Conservation (phyloP, 2,888 invertebrate species). For the Diabrotica balteata region DNA sequence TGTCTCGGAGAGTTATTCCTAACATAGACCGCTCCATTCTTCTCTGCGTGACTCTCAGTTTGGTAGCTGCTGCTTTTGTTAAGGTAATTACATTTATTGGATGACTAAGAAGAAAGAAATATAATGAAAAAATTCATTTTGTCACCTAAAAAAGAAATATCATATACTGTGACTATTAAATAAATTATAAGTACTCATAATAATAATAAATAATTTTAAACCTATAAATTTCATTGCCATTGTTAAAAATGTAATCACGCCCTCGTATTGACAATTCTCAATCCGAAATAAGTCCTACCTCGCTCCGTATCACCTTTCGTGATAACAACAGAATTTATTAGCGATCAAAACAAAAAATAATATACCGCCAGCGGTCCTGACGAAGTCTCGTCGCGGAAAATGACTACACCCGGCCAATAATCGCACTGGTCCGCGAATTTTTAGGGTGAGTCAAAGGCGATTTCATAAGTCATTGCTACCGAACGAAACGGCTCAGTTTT, state of each 20-base stretch:
- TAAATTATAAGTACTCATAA: too few species aligned
- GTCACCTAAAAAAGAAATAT: too few species aligned
- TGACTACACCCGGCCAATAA: constrained; percentile 25
- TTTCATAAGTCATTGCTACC: constrained; percentile 16
- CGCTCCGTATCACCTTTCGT: constrained; percentile 31
- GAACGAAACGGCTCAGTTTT: constrained; percentile 22
- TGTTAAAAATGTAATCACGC: not conserved
- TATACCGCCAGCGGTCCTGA: constrained; percentile 39
- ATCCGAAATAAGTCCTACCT: constrained; percentile 29
- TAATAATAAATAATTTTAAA: too few species aligned
- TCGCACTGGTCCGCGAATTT: constrained; percentile 19
- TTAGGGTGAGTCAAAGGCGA: constrained; percentile 21
- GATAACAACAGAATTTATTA: constrained; percentile 52
- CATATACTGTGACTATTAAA: too few species aligned
- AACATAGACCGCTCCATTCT: too few species aligned
- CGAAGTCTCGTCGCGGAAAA: constrained; percentile 21
- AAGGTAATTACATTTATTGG: too few species aligned
- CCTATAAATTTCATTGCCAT: too few species aligned
- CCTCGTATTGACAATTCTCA: constrained; percentile 1
- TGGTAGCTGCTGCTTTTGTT: too few species aligned
- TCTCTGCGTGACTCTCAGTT: too few species aligned
- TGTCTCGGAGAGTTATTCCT: too few species aligned
- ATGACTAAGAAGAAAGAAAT: too few species aligned
- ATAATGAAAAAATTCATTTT: too few species aligned
- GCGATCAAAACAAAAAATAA: constrained; percentile 51